phyloP scores from a whole-genome alignment of 2,888 invertebrate genomes.

The Polymixis flavicincta region DNA sequence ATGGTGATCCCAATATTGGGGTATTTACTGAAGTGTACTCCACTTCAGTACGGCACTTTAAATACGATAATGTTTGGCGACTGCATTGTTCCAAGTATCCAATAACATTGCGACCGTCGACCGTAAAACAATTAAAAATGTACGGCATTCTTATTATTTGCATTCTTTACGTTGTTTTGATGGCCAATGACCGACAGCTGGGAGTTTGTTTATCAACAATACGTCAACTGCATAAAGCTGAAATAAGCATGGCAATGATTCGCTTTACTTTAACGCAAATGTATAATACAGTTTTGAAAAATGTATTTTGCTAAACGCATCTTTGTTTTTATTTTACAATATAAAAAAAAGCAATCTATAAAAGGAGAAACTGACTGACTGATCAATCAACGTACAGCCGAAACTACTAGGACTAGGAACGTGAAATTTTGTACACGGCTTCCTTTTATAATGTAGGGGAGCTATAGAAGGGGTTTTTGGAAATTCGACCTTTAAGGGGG shows the following conservation, averaged over 20 bases:
- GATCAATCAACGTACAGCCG: no score
- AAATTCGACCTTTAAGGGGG: no score
- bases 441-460: no score
- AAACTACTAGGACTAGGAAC: no score
- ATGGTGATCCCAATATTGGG: background rate
- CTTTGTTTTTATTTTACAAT: background rate
- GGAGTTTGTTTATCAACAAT: conserved; percentile 38
- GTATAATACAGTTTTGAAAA: background rate
- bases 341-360: no score
- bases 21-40: background rate
- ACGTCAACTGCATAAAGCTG: background rate
- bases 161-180: conserved; percentile 24
- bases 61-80: background rate
- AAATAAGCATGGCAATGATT: background rate
- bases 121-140: conserved; percentile 33
- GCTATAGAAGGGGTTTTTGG: no score
- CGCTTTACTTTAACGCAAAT: background rate
- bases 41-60: background rate
- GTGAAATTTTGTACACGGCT: no score
- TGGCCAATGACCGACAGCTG: conserved; percentile 13
- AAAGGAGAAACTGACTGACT: no score
- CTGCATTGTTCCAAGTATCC: conserved; percentile 38
- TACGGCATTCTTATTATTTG: conserved; percentile 29
- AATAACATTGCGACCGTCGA: background rate
- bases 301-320: background rate